phyloP scores from a whole-genome alignment of 2,888 invertebrate species.

The Drosophila kanekoi region DNA sequence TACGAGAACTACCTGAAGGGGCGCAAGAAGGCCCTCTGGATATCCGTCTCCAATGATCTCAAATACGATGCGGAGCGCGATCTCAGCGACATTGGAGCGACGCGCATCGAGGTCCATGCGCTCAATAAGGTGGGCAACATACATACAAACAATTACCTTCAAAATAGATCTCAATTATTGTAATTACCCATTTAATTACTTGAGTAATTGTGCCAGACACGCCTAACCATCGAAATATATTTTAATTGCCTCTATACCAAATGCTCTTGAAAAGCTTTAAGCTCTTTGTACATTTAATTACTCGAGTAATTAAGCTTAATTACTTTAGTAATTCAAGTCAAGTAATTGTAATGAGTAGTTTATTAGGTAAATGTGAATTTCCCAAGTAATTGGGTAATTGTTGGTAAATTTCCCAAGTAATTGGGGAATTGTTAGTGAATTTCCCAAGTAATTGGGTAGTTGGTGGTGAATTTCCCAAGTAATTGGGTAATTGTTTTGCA shows the following conservation, averaged over 20 bases:
- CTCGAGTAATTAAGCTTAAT: background rate
- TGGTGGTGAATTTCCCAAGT: background rate
- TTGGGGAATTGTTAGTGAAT: no score
- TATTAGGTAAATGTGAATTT: no score
- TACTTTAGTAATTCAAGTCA: background rate
- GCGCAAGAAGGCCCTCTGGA: conserved; percentile 98
- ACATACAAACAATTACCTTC: background rate
- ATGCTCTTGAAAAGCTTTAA: no score
- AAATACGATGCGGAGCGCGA: conserved; percentile 99
- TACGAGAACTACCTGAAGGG: conserved; percentile 98
- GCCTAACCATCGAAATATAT: background rate
- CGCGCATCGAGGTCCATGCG: conserved; percentile 94
- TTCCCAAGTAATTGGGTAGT: background rate
- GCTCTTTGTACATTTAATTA: background rate
- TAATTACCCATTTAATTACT: conserved; percentile 1
- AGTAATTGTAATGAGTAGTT: no score
- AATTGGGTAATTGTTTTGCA: no score
- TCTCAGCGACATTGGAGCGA: conserved; percentile 97
- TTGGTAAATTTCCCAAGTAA: background rate
- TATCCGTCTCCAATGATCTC: conserved; percentile 99
- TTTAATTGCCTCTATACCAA: background rate
- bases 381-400: background rate
- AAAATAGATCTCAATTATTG: background rate
- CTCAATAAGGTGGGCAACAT: conserved; percentile 91
- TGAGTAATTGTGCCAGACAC: background rate